Evolutionary conservation across 2,888 invertebrate species (phyloP).

Genomic region (Digitonthophagus gazella): DNA sequence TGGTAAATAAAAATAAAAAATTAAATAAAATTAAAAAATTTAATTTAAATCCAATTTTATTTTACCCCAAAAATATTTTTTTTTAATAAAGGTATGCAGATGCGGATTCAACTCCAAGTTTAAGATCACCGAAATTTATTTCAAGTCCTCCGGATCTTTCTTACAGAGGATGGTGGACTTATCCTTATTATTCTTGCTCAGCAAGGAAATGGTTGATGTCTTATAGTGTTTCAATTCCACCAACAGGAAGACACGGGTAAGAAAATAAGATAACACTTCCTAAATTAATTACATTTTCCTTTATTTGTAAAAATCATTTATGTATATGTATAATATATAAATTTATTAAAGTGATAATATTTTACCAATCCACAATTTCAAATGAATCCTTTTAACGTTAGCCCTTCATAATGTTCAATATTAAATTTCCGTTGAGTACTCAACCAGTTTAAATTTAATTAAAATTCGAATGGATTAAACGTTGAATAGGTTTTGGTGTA

Average conservation of each 20-base stretch:
- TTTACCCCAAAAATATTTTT: not conserved
- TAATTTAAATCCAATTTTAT: not conserved
- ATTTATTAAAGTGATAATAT: too few relatives aligned
- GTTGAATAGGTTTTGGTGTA: too few relatives aligned
- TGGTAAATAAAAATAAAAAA: constrained; percentile 55
- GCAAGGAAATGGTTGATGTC: constrained; percentile 79
- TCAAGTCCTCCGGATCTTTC: constrained; percentile 62
- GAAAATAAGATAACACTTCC: not conserved
- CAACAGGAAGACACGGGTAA: constrained; percentile 56
- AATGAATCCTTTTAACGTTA: too few relatives aligned
- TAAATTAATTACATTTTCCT: not conserved
- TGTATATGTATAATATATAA: too few relatives aligned
- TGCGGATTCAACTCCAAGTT: constrained; percentile 59
- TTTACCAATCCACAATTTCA: too few relatives aligned
- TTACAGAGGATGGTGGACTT: constrained; percentile 82
- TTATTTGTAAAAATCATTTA: not conserved
- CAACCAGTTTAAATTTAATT: too few relatives aligned
- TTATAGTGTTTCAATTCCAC: constrained; percentile 71
- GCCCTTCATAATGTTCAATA: too few relatives aligned
- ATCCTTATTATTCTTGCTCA: constrained; percentile 83
- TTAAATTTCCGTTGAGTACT: too few relatives aligned
- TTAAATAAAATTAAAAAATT: too few relatives aligned
- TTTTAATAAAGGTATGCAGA: constrained; percentile 59
- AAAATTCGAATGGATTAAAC: too few relatives aligned
- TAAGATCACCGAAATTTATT: constrained; percentile 70